Evolutionary conservation across 2,888 invertebrate species (phyloP).

Genomic region (Drosophila conformis): DNA sequence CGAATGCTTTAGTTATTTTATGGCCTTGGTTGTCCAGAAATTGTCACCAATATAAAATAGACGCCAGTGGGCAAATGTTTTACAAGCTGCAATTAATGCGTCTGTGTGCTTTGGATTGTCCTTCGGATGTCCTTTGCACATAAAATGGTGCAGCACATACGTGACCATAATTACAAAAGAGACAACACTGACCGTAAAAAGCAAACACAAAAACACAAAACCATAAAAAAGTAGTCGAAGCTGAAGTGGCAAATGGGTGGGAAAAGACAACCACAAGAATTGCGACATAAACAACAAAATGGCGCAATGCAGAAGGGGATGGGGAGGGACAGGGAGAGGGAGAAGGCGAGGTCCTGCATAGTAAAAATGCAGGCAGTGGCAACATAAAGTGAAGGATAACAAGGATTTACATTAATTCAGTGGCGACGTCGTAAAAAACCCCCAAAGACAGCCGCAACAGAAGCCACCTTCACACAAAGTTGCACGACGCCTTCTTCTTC

Average conservation of each 20-base stretch:
- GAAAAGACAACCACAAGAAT: slow-evolving; percentile 31
- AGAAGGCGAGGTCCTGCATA: slow-evolving; percentile 27
- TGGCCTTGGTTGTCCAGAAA: slow-evolving; percentile 8
- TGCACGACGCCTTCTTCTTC: slow-evolving; percentile 15
- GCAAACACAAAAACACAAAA: slow-evolving; percentile 22
- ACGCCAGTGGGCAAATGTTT: slow-evolving; percentile 39
- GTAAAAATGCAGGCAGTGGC: slow-evolving; percentile 57
- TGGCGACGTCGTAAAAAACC: slow-evolving; percentile 57
- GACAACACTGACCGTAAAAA: slow-evolving; percentile 60
- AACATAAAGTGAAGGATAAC: slow-evolving; percentile 70
- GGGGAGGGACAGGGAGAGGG: neutral
- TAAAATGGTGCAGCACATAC: slow-evolving; percentile 70
- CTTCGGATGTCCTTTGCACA: slow-evolving; percentile 37
- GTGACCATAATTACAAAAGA: slow-evolving; percentile 71
- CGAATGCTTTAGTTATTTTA: slow-evolving; percentile 27
- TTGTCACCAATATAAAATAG: slow-evolving; percentile 33
- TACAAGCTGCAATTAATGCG: slow-evolving; percentile 65
- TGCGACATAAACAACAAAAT: slow-evolving; percentile 56
- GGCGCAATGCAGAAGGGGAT: slow-evolving; percentile 53
- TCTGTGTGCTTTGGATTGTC: slow-evolving; percentile 38
- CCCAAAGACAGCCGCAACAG: slow-evolving; percentile 25
- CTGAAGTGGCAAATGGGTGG: slow-evolving; percentile 41
- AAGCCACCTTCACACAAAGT: slow-evolving; percentile 38
- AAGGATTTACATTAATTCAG: slow-evolving; percentile 70
- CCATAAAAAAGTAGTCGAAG: slow-evolving; percentile 55